phyloP scores from a whole-genome alignment of 2,888 invertebrate genomes.

The Stegophylla sp. region DNA sequence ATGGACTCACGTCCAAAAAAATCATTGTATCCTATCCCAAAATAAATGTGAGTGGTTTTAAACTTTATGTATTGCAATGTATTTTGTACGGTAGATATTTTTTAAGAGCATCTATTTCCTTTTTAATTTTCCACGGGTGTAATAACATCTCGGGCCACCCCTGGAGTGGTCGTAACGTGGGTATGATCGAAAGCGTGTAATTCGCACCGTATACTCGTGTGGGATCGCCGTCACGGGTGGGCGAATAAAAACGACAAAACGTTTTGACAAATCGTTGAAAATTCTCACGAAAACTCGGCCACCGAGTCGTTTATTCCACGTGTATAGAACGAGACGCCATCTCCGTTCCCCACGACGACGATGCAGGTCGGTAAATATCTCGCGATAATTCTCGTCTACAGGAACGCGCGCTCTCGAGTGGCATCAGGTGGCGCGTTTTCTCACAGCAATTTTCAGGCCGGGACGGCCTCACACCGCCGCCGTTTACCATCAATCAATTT shows the following conservation, averaged over 20 bases:
- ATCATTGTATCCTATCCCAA: too few species aligned
- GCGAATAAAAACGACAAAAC: not conserved
- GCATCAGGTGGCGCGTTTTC: slow-evolving; percentile 54
- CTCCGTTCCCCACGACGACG: too few species aligned
- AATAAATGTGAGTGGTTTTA: too few species aligned
- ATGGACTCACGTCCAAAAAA: too few species aligned
- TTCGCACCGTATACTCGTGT: too few species aligned
- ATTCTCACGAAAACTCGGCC: not conserved
- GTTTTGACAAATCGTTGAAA: slow-evolving; percentile 6
- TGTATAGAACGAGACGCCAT: not conserved
- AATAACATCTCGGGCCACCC: too few species aligned
- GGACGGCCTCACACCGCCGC: too few species aligned
- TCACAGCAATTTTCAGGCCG: slow-evolving; percentile 51
- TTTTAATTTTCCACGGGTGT: too few species aligned
- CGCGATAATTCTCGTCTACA: slow-evolving; percentile 22
- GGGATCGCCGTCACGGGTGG: not conserved
- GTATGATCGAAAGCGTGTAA: not conserved
- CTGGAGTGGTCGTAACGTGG: too few species aligned
- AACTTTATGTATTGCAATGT: too few species aligned
- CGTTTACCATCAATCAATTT: slow-evolving; percentile 57
- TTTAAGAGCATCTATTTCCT: too few species aligned
- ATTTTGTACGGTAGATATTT: too few species aligned
- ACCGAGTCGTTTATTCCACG: slow-evolving; percentile 9
- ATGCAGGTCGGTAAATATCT: slow-evolving; percentile 27
- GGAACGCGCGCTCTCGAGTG: not conserved